Percentiles rank a stretch among this genome's conserved stretches.
phyloP scores from a whole-genome alignment of 2,797 vertebrate species.

The Cetoscarus ocellatus region DNA sequence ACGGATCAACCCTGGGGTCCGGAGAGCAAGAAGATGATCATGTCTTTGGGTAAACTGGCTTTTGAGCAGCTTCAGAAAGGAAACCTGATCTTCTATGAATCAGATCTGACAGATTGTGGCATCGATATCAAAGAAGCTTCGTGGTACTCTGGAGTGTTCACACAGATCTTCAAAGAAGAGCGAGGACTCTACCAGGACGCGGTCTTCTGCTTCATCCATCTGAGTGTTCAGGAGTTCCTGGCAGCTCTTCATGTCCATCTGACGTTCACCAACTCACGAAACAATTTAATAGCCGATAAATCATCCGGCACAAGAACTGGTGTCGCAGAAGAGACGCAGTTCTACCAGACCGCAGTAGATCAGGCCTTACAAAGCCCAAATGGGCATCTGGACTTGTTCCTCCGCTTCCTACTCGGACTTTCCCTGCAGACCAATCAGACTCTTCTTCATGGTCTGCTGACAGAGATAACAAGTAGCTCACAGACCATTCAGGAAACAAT shows the following conservation, averaged over 20 bases:
- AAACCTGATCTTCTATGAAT: slow-evolving; percentile 10
- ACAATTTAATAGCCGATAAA: neutral
- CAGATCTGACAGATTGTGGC: neutral
- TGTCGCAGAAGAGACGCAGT: neutral
- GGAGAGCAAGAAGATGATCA: neutral
- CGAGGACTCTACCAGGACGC: neutral
- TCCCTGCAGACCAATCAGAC: neutral
- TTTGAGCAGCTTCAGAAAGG: slow-evolving; percentile 5
- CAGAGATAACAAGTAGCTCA: neutral
- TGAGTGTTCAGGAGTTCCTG: slow-evolving; percentile 29
- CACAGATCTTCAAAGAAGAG: slow-evolving; percentile 2
- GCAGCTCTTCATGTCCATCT: slow-evolving; percentile 20
- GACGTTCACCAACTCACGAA: slow-evolving; percentile 1
- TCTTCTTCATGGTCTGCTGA: neutral
- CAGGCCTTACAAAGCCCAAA: slow-evolving; percentile 24
- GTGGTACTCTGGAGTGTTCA: slow-evolving; percentile 1
- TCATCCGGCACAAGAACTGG: neutral
- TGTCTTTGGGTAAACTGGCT: neutral
- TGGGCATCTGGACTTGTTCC: slow-evolving; percentile 28
- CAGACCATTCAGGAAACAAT: neutral
- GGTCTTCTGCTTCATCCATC: slow-evolving; percentile 9
- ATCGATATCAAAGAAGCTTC: neutral
- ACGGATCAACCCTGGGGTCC: neutral
- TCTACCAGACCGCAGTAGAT: slow-evolving; percentile 10
- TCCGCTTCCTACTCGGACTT: slow-evolving; percentile 14